Conservation (phyloP, 2,888 invertebrate genomes). For the Phengaris arion region DNA sequence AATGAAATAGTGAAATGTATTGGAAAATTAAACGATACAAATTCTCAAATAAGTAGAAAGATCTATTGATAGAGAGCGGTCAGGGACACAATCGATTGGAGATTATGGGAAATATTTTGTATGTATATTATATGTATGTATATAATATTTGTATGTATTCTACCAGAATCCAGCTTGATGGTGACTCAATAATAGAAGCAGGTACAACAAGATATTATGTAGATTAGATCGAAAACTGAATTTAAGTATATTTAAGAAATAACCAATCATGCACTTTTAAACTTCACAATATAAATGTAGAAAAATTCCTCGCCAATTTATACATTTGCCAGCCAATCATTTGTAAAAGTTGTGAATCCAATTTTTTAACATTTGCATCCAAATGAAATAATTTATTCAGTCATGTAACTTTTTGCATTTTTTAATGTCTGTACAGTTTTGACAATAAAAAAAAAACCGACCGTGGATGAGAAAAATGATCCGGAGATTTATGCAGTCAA, state of each 20-base stretch:
- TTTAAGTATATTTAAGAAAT: background rate
- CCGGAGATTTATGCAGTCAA: no score
- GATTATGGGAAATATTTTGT: background rate
- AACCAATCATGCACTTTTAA: background rate
- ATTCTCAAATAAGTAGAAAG: slow-evolving; percentile 43
- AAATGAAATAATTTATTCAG: slow-evolving; percentile 23
- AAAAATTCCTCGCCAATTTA: background rate
- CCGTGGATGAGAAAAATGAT: no score
- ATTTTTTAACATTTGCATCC: slow-evolving; percentile 21
- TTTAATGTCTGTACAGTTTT: slow-evolving; percentile 14
- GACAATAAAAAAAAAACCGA: slow-evolving; percentile 23
- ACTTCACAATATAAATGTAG: slow-evolving; percentile 4
- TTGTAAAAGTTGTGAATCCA: background rate
- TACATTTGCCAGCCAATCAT: slow-evolving; percentile 6
- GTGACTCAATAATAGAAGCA: no score
- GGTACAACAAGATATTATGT: no score
- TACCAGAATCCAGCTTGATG: no score
- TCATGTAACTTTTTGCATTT: slow-evolving; percentile 13
- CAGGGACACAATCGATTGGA: background rate
- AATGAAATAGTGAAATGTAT: slow-evolving; percentile 40
- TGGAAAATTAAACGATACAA: slow-evolving; percentile 43
- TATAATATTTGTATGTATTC: no score
- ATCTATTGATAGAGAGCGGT: slow-evolving; percentile 42
- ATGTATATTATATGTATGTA: no score
- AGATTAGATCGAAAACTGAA: background rate